Evolutionary conservation across 2,113 vertebrate genomes (phyloP).

Genomic region (Apodemus sylvaticus): DNA sequence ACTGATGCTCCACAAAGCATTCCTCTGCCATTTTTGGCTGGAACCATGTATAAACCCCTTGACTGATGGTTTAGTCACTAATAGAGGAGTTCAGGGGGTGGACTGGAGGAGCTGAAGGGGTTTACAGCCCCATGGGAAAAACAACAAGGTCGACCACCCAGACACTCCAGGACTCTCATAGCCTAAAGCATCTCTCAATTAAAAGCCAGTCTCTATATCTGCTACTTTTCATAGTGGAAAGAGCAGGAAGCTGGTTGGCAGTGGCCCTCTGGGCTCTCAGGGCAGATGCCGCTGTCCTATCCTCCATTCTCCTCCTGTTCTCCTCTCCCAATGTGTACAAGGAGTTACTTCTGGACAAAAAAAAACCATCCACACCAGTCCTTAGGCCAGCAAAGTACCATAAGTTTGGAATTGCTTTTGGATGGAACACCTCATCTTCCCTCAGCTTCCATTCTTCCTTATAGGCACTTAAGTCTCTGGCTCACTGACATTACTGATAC

Average conservation of each 20-base stretch:
- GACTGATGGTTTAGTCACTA: too few species aligned
- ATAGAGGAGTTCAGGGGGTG: too few species aligned
- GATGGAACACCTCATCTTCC: too few species aligned
- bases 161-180: too few species aligned
- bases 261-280: background rate
- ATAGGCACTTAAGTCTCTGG: background rate
- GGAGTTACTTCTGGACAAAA: background rate
- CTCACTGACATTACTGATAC: background rate
- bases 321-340: background rate
- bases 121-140: too few species aligned
- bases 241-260: background rate
- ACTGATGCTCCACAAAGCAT: too few species aligned
- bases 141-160: too few species aligned
- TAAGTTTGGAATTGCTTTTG: background rate
- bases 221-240: background rate
- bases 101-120: too few species aligned
- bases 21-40: too few species aligned
- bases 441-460: background rate
- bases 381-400: background rate
- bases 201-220: background rate
- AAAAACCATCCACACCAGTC: background rate
- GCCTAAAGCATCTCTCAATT: background rate
- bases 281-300: background rate
- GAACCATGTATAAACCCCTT: too few species aligned
- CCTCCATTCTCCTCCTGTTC: background rate